phyloP scores from a whole-genome alignment of 2,797 vertebrate genomes.

The Adrianichthys oophorus region DNA sequence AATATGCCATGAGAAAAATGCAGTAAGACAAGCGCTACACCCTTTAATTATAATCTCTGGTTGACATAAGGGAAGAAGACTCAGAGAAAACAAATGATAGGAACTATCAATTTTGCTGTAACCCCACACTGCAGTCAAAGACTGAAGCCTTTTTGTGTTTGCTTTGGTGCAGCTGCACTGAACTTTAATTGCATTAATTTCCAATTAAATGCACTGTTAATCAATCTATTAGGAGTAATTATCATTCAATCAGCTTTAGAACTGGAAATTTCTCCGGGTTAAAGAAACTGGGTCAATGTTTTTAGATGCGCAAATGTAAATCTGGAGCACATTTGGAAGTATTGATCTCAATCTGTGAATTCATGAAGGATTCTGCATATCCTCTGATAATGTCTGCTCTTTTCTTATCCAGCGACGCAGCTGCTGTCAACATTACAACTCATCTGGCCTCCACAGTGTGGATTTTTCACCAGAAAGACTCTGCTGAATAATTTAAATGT shows the following conservation, averaged over 20 bases:
- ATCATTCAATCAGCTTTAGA: conserved; percentile 23
- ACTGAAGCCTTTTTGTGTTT: too few species aligned
- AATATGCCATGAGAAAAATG: neutral
- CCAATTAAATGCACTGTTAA: conserved; percentile 26
- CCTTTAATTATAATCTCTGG: neutral
- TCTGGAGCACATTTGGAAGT: too few species aligned
- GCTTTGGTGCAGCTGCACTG: neutral
- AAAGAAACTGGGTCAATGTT: conserved; percentile 13
- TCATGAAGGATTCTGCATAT: neutral
- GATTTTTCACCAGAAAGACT: conserved; percentile 36
- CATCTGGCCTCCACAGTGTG: conserved; percentile 10
- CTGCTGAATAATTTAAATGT: conserved; percentile 54
- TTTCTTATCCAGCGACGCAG: too few species aligned
- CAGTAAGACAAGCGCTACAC: neutral
- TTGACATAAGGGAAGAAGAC: neutral
- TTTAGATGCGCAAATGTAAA: too few species aligned
- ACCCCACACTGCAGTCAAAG: neutral
- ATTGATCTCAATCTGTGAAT: neutral
- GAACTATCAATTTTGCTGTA: neutral
- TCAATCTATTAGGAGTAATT: conserved; percentile 34
- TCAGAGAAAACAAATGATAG: neutral
- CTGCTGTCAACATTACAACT: conserved; percentile 1
- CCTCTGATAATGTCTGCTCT: neutral
- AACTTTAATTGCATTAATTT: conserved; percentile 17
- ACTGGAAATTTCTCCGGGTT: conserved; percentile 12